Base-by-base conservation (phyloP, 2,797 vertebrate genomes). In the Craterocephalus amniculus region DNA sequence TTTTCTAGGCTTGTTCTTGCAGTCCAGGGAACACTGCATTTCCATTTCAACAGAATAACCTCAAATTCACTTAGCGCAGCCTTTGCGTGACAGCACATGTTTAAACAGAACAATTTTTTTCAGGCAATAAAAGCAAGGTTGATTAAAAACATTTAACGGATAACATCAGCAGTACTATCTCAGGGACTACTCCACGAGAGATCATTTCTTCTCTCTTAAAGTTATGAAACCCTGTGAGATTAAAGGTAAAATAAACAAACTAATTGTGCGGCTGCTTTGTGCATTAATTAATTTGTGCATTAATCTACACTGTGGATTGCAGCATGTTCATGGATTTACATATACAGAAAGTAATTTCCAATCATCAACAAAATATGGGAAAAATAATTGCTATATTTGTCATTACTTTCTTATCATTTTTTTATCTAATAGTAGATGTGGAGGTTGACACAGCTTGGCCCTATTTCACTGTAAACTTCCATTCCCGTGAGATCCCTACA, bases 1-100 rank as follows among this genome's bases (percentile, higher is more conserved):
- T 62, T 36, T 31, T 36, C 24, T 16, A 32, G 70, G 48, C 76
- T 59, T 73, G 83, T 72, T 62, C 20, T 11, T 57, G 65, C 83
- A 81, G 72, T 57, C 80, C 57, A 18, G 63, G 24, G 8, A 49
- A 73, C 5, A 4, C 38, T 63, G 66, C 0, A 59, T 48, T 63
- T 69, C 3, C 38, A 74, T 74, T 62, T 63, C n/a, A 58, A 18
- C 29, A 13, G 31, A n/a, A 2, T 55, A 32, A 62, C 35, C 31
- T 68, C 36, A 59, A 58, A 64, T 55, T 20, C 4, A 63, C 11
- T 11, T 10, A 1, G 16, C 22, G 22, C n/a, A 38, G 36, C 9
- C 70, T 4, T 31, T 55, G 51, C 54, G 45, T 24, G 45, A 66
- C 1, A 20, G 55, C 45, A n/a, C 55, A 36, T 29, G 24, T 63